phyloP scores from a whole-genome alignment of 2,888 invertebrate genomes.

The Mesoligia furuncula region DNA sequence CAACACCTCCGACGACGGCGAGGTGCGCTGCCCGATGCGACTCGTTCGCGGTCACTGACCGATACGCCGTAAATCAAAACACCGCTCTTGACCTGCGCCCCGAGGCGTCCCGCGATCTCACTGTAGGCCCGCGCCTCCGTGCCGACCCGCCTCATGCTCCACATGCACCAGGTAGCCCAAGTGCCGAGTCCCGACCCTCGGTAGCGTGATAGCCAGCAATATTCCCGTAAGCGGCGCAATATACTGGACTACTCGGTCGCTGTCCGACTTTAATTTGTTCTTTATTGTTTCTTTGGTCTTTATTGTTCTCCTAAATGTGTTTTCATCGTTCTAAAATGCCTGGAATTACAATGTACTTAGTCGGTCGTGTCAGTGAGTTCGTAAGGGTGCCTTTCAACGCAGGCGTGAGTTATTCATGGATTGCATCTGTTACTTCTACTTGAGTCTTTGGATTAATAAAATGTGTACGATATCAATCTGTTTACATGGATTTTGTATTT shows the following conservation, averaged over 20 bases:
- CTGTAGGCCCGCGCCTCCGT: slow-evolving; percentile 61
- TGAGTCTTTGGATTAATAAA: slow-evolving; percentile 47
- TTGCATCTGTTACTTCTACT: slow-evolving; percentile 50
- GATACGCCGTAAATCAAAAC: slow-evolving; percentile 75
- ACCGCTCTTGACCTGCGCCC: slow-evolving; percentile 70
- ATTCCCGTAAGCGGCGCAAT: slow-evolving; percentile 80
- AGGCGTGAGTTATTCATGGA: slow-evolving; percentile 65
- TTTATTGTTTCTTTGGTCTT: slow-evolving; percentile 87
- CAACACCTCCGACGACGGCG: slow-evolving; percentile 80
- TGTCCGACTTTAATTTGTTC: slow-evolving; percentile 86
- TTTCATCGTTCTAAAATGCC: slow-evolving; percentile 78
- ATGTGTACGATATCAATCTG: slow-evolving; percentile 55
- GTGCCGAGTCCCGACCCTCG: slow-evolving; percentile 75
- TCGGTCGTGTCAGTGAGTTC: slow-evolving; percentile 69
- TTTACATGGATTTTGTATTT: slow-evolving; percentile 47
- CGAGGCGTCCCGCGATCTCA: slow-evolving; percentile 64
- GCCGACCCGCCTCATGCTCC: slow-evolving; percentile 67
- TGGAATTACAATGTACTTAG: slow-evolving; percentile 71
- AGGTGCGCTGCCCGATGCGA: slow-evolving; percentile 76
- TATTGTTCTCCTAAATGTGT: slow-evolving; percentile 86
- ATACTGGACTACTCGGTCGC: slow-evolving; percentile 77
- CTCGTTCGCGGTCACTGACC: slow-evolving; percentile 85
- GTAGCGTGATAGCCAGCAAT: slow-evolving; percentile 86
- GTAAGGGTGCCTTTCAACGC: slow-evolving; percentile 65
- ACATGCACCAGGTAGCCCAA: slow-evolving; percentile 77